A percentile compares a stretch with the other conserved stretches of the same genome.
These are phyloP conservation scores for Cryptops parisi DNA, from an alignment of 2,888 invertebrate genomes.

Conservation along the genomic window DNA sequence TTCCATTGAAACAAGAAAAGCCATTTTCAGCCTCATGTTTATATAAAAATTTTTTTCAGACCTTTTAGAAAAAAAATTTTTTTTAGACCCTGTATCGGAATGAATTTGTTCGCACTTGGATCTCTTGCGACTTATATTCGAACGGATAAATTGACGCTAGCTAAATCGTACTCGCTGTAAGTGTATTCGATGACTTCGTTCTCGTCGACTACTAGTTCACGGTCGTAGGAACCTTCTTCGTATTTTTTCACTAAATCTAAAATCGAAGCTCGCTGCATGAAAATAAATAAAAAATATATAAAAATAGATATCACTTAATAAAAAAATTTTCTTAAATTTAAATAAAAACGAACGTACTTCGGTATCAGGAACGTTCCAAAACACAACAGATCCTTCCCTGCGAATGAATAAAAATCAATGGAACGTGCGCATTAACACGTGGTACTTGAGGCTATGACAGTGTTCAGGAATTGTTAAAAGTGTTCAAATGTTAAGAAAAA, in stretches of 20 bases:
- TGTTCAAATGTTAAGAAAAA: conserved; percentile 3
- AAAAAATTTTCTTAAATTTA: not conserved
- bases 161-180: conserved; percentile 40
- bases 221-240: conserved; percentile 54
- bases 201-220: conserved; percentile 53
- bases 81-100: too few species aligned
- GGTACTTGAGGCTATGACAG: too few species aligned
- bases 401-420: conserved; percentile 20
- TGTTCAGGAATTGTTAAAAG: too few species aligned
- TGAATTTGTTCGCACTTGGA: too few species aligned
- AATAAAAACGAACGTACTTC: conserved; percentile 36
- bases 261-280: conserved; percentile 38
- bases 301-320: not conserved
- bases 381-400: conserved; percentile 72
- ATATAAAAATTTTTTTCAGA: too few species aligned
- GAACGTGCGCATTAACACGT: too few species aligned
- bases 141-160: not conserved
- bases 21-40: not conserved
- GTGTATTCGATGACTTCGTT: conserved; percentile 70
- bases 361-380: conserved; percentile 75
- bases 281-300: conserved; percentile 11
- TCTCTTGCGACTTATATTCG: too few species aligned
- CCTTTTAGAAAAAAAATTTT: too few species aligned
- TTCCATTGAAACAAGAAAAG: not conserved
- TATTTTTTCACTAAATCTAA: conserved; percentile 53